These are phyloP conservation scores for Manduca sexta DNA, from an alignment of 1,140 invertebrate genomes.

Conservation along the genomic window DNA sequence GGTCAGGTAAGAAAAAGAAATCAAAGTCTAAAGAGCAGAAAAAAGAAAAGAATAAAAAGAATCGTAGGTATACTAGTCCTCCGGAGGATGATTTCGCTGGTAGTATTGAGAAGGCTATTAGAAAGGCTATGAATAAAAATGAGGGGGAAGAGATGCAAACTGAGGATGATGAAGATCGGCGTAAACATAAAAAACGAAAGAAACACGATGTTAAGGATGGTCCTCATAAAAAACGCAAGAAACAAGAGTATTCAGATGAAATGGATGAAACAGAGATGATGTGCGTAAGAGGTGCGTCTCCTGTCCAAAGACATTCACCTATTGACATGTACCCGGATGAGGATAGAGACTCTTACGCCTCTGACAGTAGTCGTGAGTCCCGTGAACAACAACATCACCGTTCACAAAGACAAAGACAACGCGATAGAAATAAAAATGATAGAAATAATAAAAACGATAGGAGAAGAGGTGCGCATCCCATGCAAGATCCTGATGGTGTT, in stretches of 20 bases:
- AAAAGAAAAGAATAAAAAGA: conserved; percentile 63
- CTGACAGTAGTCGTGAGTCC: conserved; percentile 73
- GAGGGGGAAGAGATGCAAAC: conserved; percentile 70
- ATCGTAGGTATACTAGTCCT: conserved; percentile 48
- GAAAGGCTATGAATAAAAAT: conserved; percentile 77
- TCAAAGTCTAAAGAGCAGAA: conserved; percentile 62
- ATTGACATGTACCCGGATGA: conserved; percentile 45
- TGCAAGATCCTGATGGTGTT: conserved; percentile 79
- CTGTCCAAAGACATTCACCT: conserved; percentile 61
- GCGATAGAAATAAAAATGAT: conserved; percentile 54
- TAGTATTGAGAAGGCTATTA: conserved; percentile 83
- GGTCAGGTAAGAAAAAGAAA: conserved; percentile 70
- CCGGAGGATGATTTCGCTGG: conserved; percentile 82
- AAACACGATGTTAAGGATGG: conserved; percentile 64
- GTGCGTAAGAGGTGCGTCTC: conserved; percentile 82
- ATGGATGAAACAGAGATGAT: conserved; percentile 86
- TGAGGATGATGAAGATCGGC: conserved; percentile 70
- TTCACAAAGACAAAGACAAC: conserved; percentile 53
- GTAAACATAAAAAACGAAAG: conserved; percentile 70
- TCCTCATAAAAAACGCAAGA: conserved; percentile 64
- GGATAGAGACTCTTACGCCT: conserved; percentile 71
- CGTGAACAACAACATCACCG: conserved; percentile 50
- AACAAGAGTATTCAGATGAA: conserved; percentile 74
- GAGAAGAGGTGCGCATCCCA: conserved; percentile 64
- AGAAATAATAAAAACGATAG: conserved; percentile 52